A percentile compares a stretch with the other conserved stretches of the same genome.
Evolutionary conservation across 64 coral and sea anemone genomes (phyloP).

Genomic region (Platygyra sinensis): DNA sequence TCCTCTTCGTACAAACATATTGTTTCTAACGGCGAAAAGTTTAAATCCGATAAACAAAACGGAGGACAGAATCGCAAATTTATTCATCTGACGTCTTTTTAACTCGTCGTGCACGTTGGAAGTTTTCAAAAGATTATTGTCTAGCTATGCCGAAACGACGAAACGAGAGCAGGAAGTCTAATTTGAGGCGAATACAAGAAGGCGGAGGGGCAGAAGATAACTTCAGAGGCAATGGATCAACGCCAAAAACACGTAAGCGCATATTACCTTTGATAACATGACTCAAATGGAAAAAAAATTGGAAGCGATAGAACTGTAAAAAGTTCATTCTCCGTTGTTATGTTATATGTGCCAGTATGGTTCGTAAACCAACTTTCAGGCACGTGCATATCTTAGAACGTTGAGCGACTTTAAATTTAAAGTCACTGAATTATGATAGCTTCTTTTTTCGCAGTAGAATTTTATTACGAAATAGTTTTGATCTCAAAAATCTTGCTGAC

Average conservation of each 20-base stretch:
- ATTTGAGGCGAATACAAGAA: not conserved
- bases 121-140: not conserved
- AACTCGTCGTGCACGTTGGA: not conserved
- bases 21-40: too few species aligned
- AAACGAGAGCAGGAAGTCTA: not conserved
- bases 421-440: too few species aligned
- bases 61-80: not conserved
- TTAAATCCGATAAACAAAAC: too few species aligned
- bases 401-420: too few species aligned
- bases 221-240: not conserved
- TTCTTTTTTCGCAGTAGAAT: too few species aligned
- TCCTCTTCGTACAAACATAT: too few species aligned
- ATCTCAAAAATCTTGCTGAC: too few species aligned
- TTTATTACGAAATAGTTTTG: too few species aligned
- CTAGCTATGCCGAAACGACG: conserved; percentile 6
- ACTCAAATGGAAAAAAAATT: too few species aligned
- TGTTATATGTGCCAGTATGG: too few species aligned
- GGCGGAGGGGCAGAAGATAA: not conserved
- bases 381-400: too few species aligned
- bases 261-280: not conserved
- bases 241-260: not conserved
- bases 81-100: not conserved
- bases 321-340: not conserved
- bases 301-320: not conserved
- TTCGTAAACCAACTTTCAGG: too few species aligned